Conservation (phyloP, 2,113 vertebrate genomes). For the Willisornis vidua region DNA sequence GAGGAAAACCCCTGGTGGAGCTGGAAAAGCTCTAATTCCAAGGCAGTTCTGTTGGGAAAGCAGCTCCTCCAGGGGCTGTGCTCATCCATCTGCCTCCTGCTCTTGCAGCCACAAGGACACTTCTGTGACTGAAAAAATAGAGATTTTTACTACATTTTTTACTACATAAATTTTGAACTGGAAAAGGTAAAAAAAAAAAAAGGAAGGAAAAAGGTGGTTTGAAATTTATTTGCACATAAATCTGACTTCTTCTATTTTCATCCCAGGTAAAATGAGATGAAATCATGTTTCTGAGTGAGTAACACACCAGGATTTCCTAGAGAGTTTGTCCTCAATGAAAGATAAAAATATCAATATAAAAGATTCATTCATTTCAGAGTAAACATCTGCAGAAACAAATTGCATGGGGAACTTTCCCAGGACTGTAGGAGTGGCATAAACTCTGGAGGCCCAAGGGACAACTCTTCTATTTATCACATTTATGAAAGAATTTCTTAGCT, state of each 20-base stretch:
- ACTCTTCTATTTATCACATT: not conserved
- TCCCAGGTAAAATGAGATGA: not conserved
- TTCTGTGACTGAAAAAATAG: not conserved
- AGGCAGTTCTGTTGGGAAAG: not conserved
- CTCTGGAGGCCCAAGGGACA: not conserved
- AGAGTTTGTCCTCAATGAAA: not conserved
- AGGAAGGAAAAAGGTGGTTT: not conserved
- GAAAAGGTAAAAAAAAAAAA: not conserved
- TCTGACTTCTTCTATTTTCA: not conserved
- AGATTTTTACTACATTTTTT: not conserved
- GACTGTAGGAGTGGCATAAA: not conserved
- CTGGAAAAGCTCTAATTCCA: not conserved
- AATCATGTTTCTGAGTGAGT: not conserved
- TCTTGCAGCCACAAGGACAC: not conserved
- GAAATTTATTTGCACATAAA: not conserved
- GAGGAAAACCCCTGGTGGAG: fast-evolving
- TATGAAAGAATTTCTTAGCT: not conserved
- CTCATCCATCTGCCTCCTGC: not conserved
- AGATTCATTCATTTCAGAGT: not conserved
- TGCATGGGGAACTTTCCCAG: not conserved
- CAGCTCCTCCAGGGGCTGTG: not conserved
- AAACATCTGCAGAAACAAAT: not conserved
- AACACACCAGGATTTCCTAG: not conserved
- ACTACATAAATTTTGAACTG: not conserved
- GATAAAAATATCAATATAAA: not conserved